Conservation (phyloP, 2,797 vertebrate genomes). For the Sebastes iracundus region DNA sequence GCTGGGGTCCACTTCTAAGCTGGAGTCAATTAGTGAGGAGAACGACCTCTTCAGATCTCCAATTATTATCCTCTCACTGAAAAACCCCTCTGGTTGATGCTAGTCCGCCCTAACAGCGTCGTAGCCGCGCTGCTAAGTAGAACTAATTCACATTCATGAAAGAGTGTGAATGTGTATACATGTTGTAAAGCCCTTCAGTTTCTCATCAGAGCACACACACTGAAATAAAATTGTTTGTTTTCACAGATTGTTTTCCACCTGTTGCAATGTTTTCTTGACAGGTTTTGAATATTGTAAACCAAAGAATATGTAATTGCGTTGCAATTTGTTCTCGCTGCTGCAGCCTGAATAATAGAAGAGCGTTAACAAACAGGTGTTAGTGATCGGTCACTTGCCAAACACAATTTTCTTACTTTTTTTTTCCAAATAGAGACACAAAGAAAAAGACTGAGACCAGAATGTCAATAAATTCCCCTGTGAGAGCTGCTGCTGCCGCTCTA, state of each 20-base stretch:
- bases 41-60: conserved; percentile 57
- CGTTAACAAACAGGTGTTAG: conserved; percentile 18
- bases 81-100: conserved; percentile 54
- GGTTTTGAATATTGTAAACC: conserved; percentile 16
- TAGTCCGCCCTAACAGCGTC: conserved; percentile 30
- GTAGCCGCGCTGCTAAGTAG: conserved; percentile 26
- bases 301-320: background rate
- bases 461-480: background rate
- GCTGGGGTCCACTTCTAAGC: conserved; percentile 42
- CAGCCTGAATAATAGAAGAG: background rate
- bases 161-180: background rate
- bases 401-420: background rate
- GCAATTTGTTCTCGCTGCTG: background rate
- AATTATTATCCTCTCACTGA: conserved; percentile 51
- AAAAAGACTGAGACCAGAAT: background rate
- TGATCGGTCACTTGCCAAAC: conserved; percentile 22
- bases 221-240: background rate
- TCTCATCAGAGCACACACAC: background rate
- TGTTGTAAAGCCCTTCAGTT: background rate
- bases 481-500: background rate
- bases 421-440: background rate
- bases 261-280: conserved; percentile 14
- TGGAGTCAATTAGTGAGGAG: conserved; percentile 64
- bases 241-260: conserved; percentile 23
- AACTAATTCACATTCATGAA: conserved; percentile 28